Conservation (phyloP, 2,797 vertebrate species). For the Diceros bicornis region DNA sequence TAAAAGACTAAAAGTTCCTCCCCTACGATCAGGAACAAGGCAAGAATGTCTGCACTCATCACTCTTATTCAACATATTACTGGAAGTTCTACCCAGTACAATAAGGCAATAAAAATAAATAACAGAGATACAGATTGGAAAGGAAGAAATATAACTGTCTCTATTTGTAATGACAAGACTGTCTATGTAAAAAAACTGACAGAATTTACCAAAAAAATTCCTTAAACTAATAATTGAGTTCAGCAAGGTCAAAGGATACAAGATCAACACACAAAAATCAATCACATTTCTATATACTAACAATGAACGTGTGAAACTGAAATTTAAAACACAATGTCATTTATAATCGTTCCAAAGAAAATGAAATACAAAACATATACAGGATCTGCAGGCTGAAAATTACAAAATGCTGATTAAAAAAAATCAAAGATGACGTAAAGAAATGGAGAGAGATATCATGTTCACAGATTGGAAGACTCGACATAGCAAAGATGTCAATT, state of each 20-base stretch:
- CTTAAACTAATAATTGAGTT: background rate
- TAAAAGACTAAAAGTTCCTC: background rate
- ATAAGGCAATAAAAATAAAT: background rate
- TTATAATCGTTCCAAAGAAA: background rate
- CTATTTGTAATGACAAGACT: background rate
- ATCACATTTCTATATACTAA: background rate
- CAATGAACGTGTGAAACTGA: background rate
- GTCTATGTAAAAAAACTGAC: background rate
- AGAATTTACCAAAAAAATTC: background rate
- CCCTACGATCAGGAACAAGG: background rate
- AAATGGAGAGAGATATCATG: background rate
- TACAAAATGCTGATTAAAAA: background rate
- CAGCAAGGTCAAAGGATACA: background rate
- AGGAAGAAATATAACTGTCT: background rate
- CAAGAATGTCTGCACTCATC: background rate
- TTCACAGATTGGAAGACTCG: background rate
- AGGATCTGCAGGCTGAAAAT: background rate
- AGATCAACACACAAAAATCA: background rate
- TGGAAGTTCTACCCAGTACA: background rate
- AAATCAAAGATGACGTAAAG: background rate
- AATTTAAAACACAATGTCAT: background rate
- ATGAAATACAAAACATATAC: background rate
- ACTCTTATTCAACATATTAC: background rate
- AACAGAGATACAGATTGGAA: background rate
- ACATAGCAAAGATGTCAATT: background rate